phyloP scores from a whole-genome alignment of 1,140 invertebrate genomes.

The Neuroterus valhalla region DNA sequence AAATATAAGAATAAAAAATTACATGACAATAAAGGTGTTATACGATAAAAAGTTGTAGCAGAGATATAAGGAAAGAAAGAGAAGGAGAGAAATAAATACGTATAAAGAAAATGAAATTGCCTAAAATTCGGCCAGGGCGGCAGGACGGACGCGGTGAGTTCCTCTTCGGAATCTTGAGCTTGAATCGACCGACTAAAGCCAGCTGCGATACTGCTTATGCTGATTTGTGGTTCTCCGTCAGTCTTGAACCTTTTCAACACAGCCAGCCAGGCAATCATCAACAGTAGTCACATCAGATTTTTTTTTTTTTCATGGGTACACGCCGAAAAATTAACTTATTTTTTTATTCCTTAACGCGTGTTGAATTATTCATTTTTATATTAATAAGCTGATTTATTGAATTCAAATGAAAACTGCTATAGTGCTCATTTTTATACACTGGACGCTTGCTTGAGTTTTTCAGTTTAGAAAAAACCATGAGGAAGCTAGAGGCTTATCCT shows the following conservation, averaged over 20 bases:
- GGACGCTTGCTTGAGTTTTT: too few relatives aligned
- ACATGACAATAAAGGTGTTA: constrained; percentile 47
- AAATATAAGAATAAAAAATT: constrained; percentile 41
- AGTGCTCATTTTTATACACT: not conserved
- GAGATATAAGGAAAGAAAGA: constrained; percentile 70
- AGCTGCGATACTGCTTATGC: constrained; percentile 63
- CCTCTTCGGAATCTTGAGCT: constrained; percentile 73
- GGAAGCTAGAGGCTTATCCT: too few relatives aligned
- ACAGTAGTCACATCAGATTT: constrained; percentile 66
- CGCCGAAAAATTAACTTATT: constrained; percentile 48
- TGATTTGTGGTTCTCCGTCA: constrained; percentile 71
- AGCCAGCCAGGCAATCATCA: constrained; percentile 73
- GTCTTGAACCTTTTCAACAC: constrained; percentile 74
- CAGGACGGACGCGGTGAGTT: constrained; percentile 74
- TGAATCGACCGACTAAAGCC: constrained; percentile 34
- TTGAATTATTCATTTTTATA: not conserved
- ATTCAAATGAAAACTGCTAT: not conserved
- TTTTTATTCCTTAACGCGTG: constrained; percentile 38
- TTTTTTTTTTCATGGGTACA: constrained; percentile 47
- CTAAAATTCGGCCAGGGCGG: constrained; percentile 76
- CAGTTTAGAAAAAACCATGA: too few relatives aligned
- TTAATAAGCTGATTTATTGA: not conserved
- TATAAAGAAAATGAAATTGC: constrained; percentile 75
- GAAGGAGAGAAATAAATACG: constrained; percentile 74
- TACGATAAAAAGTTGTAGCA: constrained; percentile 60